phyloP scores from a whole-genome alignment of 2,113 vertebrate species.

The Rhegmatorhina hoffmannsi region DNA sequence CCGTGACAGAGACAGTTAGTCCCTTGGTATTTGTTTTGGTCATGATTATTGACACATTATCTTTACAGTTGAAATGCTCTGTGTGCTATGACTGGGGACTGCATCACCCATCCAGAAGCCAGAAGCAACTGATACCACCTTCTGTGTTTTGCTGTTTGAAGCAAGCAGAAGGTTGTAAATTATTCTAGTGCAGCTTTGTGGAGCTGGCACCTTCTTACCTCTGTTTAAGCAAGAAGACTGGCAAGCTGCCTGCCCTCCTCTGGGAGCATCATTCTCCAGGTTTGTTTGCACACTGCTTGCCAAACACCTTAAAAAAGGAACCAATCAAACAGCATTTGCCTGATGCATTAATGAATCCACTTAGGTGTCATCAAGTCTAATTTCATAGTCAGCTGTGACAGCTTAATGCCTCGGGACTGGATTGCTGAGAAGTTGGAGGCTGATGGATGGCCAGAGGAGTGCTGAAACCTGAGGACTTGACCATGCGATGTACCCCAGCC shows the following conservation, averaged over 20 bases:
- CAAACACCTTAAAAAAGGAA: conserved; percentile 35
- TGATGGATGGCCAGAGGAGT: background rate
- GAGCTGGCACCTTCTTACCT: background rate
- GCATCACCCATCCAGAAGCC: background rate
- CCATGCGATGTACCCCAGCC: background rate
- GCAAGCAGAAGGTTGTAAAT: background rate
- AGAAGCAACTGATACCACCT: background rate
- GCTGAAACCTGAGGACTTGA: background rate
- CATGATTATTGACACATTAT: background rate
- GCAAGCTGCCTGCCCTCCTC: background rate
- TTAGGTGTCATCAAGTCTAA: conserved; percentile 23
- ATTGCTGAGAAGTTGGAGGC: background rate
- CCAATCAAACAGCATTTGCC: conserved; percentile 8
- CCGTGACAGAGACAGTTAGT: background rate
- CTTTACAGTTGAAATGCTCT: background rate
- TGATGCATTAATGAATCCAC: conserved; percentile 58
- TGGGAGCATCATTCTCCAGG: background rate
- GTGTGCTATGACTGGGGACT: background rate
- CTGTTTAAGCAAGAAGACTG: background rate
- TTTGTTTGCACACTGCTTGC: conserved; percentile 23
- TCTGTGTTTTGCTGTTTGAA: background rate
- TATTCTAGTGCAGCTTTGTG: background rate
- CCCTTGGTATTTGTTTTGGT: background rate
- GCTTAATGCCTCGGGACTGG: background rate
- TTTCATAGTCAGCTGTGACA: conserved; percentile 16